Evolutionary conservation across 2,797 vertebrate species (phyloP), one percentile per base, ranked within the genome.

Genomic region (Discoglossus pictus): DNA sequence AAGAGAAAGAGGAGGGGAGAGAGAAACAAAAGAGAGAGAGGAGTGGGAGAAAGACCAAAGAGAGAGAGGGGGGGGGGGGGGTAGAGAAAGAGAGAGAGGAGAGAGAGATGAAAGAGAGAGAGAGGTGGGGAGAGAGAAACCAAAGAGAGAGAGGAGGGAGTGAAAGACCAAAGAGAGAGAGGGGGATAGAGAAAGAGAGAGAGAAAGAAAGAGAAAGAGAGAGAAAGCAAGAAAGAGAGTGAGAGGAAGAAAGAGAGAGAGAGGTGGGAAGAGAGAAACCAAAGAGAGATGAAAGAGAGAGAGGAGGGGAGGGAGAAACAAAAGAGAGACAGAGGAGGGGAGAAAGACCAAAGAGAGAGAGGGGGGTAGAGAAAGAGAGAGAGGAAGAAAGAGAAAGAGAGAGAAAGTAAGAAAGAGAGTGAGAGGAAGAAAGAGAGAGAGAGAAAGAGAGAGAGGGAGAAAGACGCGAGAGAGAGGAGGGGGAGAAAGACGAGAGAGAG

Each of bases 171-270:
- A 4, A 8, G 27, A 8, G 8, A 8, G 8, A 8, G 4, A 31
- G 27, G 27, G 27, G 8, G 27, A 4, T 4, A 4, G 21, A n/a
- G 21, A 13, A 2, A 23, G 44, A 44, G 42, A 44, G 15, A 38
- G 18, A 44, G 27, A 31, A 31, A 68, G 36, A 40, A 51, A 42
- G 40, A 50, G 24, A 40, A 43, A n/a, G 17, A 64, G 61, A 71
- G 65, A 59, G 50, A 65, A 64, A 64, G 53, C 27, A 47, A 43
- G 27, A 58, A 34, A 56, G 56, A 61, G 24, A n/a, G n/a, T n/a
- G 27, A 31, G 27, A 31, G 27, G 27, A 31, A n/a, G n/a, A n/a
- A n/a, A n/a, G n/a, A n/a, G n/a, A n/a, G n/a, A n/a, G n/a, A n/a
- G n/a, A n/a, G 21, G 23, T n/a, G n/a, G n/a, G 21, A 13, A 2